phyloP scores from a whole-genome alignment of 2,113 vertebrate species.

The Mustela lutreola region DNA sequence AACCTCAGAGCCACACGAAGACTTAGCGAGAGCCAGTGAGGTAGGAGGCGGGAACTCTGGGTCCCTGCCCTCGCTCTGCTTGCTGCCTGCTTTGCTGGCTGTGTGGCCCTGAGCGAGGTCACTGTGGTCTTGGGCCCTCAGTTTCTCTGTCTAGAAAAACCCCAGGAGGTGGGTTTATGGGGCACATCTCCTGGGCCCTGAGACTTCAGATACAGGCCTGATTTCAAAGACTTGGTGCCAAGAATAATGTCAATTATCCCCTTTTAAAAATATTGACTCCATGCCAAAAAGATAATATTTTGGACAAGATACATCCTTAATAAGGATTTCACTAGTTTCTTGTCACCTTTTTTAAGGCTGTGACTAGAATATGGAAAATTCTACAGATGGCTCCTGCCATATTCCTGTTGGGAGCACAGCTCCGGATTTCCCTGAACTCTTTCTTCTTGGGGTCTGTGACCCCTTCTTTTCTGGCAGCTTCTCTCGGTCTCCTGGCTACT shows the following conservation, averaged over 20 bases:
- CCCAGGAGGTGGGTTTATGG: too few relatives aligned
- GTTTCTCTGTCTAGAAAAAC: background rate
- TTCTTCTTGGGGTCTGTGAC: background rate
- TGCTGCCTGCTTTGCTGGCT: background rate
- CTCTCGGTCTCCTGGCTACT: background rate
- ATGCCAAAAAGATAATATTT: background rate
- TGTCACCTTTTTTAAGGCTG: background rate
- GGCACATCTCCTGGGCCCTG: background rate
- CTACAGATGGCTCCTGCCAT: fast-evolving
- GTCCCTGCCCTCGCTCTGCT: background rate
- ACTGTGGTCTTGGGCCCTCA: background rate
- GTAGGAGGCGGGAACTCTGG: background rate
- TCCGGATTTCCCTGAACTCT: background rate
- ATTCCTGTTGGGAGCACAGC: background rate
- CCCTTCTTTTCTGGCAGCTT: background rate
- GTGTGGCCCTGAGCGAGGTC: background rate
- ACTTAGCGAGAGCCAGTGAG: too few relatives aligned
- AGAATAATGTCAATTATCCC: background rate
- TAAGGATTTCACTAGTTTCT: background rate
- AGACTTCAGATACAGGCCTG: background rate
- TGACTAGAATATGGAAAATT: background rate
- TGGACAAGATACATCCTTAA: background rate
- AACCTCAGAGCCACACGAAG: background rate
- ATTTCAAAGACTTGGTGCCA: background rate
- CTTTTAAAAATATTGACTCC: background rate